Evolutionary conservation across 1,140 invertebrate genomes (phyloP), one percentile per base, ranked within the genome.

Genomic region (Sminthurides bifidus): DNA sequence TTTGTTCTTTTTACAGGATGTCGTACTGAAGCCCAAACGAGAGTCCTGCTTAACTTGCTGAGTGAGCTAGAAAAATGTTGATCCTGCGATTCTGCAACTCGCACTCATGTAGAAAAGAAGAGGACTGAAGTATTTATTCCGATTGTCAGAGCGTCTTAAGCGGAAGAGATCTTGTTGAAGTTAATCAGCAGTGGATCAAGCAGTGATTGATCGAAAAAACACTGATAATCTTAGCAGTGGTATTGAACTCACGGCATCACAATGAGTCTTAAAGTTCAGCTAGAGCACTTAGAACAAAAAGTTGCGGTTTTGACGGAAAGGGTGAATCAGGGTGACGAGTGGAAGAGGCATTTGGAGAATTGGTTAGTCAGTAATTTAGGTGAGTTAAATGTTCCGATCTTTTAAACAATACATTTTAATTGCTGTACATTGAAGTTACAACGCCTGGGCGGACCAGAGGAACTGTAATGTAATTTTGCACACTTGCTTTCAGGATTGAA

Each of bases 221-320:
- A n/a, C n/a, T n/a, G n/a, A n/a, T n/a, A n/a, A n/a, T n/a, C n/a
- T n/a, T n/a, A n/a, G n/a, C n/a, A n/a, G n/a, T n/a, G n/a, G n/a
- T n/a, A n/a, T n/a, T n/a, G n/a, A n/a, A n/a, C n/a, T n/a, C n/a
- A n/a, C n/a, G n/a, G n/a, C n/a, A n/a, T 19, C n/a, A 43, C 6
- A 10, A 43, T 43, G 41, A 43, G 41, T 43, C 41, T 43, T 19
- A 43, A 43, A 43, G 41, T 43, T 6, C 41, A 43, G 17, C 6
- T 43, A 23, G 6, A 43, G 24, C 41, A 19, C 6, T 19, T 43
- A 19, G 41, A 43, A 23, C 15, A 43, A 43, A 43, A 43, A 43
- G 24, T 43, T 23, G 41, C 41, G 6, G 41, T 43, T 8, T 19
- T 43, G 6, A 43, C 41, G 6, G 41, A 43, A 6, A 15, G 41